Base-by-base conservation (phyloP, 2,888 invertebrate species). In the Bedellia somnulentella region DNA sequence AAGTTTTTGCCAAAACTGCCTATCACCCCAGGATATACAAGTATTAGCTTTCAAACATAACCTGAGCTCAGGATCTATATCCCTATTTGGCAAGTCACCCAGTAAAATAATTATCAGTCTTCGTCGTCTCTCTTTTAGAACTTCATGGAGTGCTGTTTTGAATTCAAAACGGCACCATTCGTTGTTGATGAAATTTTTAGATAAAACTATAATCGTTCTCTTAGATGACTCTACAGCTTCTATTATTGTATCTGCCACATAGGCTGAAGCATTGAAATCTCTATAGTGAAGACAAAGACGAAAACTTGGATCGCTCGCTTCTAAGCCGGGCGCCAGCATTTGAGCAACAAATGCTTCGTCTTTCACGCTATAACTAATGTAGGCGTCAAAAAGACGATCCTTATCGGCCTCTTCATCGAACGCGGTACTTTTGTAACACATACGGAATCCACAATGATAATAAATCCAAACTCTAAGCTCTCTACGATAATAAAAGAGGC, bases 121-220 rank as follows among this genome's bases (percentile, higher is more conserved):
- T 55, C 89, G 86, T 55, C 87, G 83, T 52, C 87, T 82, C 67
- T 89, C 89, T 73, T 90, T 89, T 43, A 94, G 80, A 49, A 93
- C 88, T 67, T 93, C 92, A 56, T 90, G 91, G 31, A 95, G 81
- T 15, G 94, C 94, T 46, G 90, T 89, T 75, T 93, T 93, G 64
- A 96, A 94, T 68, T 97, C 96, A 59, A 93, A 91, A 42, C 90
- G 82, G 47, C 89, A 87, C 96, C 96, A 97, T 73, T 96, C 95
- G 64, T 92, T 92, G 68, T 91, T 88, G 38, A 96, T 80, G 70
- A 96, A 97, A 73, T 92, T 91, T 61, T 90, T 89, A 11, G 94
- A 93, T 35, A 97, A 67, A 35, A 96, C 88, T 43, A 96, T 81
- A 36, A 97, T 87, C 24, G 93, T 92, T 46, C 93, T 81, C 44